Base-by-base conservation (phyloP, 2,888 invertebrate genomes). In the Lampropteryx suffumata region DNA sequence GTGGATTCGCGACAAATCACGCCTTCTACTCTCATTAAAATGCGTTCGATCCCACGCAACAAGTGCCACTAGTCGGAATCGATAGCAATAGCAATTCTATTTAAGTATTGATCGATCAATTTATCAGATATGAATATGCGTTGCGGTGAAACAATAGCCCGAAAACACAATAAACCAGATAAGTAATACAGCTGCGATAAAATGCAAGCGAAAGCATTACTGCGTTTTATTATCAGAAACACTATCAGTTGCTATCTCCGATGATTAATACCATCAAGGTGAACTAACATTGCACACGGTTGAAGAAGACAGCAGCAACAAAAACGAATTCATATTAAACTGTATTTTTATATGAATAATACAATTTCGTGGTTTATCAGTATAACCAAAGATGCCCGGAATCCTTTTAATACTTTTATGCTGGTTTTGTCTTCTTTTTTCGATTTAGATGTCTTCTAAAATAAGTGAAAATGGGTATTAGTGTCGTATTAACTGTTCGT, bases 21-120 rank as follows among this genome's bases (percentile, higher is more conserved):
- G 76, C 67, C 71, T 65, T 67, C 73, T 61, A 65, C 63, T 63
- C 61, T 63, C 63, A 68, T 79, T 76, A 72, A 70, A 71, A 82
- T 81, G 76, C 81, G 59, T 67, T 59, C 62, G 69, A 69, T 76
- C 84, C 82, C 78, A 85, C 82, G 82, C 82, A 82, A 79, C 83
- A 79, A 82, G 80, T 79, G 78, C 76, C 76, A 77, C 73, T 79
- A 73, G 69, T 62, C 69, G 64, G 58, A 61, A 65, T 61, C 62
- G 61, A 67, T 71, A 66, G 61, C 56, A 55, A 57, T 44, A 59
- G 55, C 46, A 56, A 55, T 57, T 56, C 51, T 49, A 62, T 61
- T 58, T 49, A 55, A 41, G 62, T 60, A 67, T 68, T 62, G 62
- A 62, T 63, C 50, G 55, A 47, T 32, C 40, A 36, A 64, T 62